These are phyloP conservation scores for Hyperopisus bebe DNA, from an alignment of 2,113 vertebrate species.

Conservation along the genomic window DNA sequence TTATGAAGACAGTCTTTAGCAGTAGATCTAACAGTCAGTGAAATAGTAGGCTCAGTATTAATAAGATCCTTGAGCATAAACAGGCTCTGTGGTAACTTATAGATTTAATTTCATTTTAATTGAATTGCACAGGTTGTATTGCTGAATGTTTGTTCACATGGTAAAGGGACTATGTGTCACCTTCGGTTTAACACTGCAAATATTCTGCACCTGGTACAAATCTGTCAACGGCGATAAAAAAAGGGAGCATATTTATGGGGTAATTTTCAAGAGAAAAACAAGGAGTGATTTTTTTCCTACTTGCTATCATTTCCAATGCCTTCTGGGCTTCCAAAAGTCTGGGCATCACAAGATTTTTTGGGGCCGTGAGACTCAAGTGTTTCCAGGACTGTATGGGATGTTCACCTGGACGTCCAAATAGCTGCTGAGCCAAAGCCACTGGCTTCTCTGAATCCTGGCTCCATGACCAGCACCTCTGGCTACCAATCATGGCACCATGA, in stretches of 20 bases:
- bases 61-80: not conserved
- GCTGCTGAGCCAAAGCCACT: not conserved
- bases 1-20: not conserved
- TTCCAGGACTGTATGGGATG: not conserved
- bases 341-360: not conserved
- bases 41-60: not conserved
- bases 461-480: not conserved
- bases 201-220: conserved; percentile 5
- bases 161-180: not conserved
- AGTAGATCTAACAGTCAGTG: not conserved
- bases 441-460: not conserved
- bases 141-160: conserved; percentile 3
- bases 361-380: not conserved
- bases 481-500: not conserved
- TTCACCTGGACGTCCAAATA: not conserved
- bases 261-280: not conserved
- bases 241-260: not conserved
- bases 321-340: not conserved
- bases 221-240: not conserved
- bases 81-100: not conserved
- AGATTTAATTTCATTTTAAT: conserved; percentile 6
- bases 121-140: not conserved
- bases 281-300: not conserved
- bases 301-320: not conserved
- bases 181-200: not conserved